Base-by-base conservation (phyloP, 2,888 invertebrate genomes). In the Volucella inanis region DNA sequence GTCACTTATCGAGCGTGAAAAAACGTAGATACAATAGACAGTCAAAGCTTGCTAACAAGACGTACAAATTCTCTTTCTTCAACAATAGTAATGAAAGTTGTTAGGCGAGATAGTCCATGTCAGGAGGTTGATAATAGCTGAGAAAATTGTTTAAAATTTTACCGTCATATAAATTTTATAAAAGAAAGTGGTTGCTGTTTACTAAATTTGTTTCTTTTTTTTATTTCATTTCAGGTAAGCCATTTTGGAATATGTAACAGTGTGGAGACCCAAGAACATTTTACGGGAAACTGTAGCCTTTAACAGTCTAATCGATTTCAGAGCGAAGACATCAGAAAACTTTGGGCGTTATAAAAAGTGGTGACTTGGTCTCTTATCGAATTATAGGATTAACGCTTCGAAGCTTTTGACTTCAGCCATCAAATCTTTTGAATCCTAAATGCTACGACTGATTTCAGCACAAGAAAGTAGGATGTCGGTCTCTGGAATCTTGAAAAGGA, bases 41-140 rank as follows among this genome's bases (percentile, higher is more conserved):
- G 57, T 0, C 18, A n/a, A 78, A 79, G 74, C 72, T 67, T 61
- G 79, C 61, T 59, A 6, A 55, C 18, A 9, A 50, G 15, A 10
- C 41, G 3, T 8, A 43, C 45, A 47, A 61, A 62, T 65, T 61
- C 47, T 18, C 38, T 15, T 18, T 38, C 31, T 47, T 14, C 9
- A 11, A 62, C 15, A 31, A 50, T 49, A 15, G 22, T 41, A 43
- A 79, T 65, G 79, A 84, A 84, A 84, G 83, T 75, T 79, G 79
- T 22, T 43, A 49, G 64, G 57, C 11, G 74, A 75, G 64, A 75
- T 70, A 6, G 31, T 65, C n/a, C 38, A 75, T 78, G 74, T 79
- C 78, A 84, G 74, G 75, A 79, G 78, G 74, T 78, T 74, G n/a
- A 14, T 18, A 12, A 8, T 75, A 64, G 74, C 18, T 12, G 39